Evolutionary conservation across 2,888 invertebrate species (phyloP), one percentile per base, ranked within the genome.

Genomic region (Chouioia cunea): DNA sequence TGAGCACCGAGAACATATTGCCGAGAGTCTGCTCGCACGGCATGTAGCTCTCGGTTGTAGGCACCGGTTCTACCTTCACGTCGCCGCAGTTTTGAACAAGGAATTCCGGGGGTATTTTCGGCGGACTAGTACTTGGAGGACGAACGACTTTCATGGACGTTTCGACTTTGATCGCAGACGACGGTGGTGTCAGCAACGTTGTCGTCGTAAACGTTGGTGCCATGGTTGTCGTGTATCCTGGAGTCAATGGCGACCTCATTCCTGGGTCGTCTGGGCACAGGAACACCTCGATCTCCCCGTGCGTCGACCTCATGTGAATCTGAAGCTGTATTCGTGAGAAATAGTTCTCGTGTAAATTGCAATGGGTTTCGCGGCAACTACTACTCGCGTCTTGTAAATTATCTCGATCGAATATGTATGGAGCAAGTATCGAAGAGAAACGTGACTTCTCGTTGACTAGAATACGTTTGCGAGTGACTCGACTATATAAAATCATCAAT

Each of bases 231-330:
- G 78, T 69, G 62, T 79, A 77, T 44, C 76, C 74, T 27, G 77
- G 71, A 74, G 76, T 77, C 59, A 78, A 73, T 73, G 81, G 79
- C 65, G 79, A 74, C 67, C 80, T 80, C 6, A 76, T 74, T 57
- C 80, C 76, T 58, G 81, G 80, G 76, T 85, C 84, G 64, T 97
- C 96, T 59, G 96, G 97, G 89, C 97, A 97, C 75, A 97, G 90
- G 88, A 94, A 97, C 71, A 97, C 97, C 88, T 97, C 97, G 77
- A 97, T 97, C 86, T 97, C 96, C 69, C 96, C 97, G 76, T 92
- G 91, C 79, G 92, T 91, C 78, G 96, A 95, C 87, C 95, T 95
- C 87, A 97, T 90, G 87, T 95, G 93, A 85, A 97, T 96, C 88
- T 93, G 92, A 77, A 92, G 89, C 92, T 92, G 73, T 18, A 78